phyloP scores from a whole-genome alignment of 2,797 vertebrate species.

The Toxotes lorentzi region DNA sequence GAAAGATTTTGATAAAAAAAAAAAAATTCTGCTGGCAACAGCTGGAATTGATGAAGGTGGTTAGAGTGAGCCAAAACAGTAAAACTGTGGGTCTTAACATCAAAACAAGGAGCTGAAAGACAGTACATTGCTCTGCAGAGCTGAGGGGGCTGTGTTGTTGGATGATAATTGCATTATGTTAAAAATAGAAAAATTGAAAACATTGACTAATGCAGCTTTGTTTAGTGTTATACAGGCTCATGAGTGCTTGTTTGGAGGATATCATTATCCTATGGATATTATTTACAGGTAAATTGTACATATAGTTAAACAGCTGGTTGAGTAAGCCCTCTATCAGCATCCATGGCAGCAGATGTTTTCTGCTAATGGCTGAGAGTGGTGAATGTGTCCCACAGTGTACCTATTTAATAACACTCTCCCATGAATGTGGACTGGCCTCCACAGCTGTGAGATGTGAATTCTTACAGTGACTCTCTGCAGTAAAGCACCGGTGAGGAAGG shows the following conservation, averaged over 20 bases:
- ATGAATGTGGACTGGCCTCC: constrained; percentile 28
- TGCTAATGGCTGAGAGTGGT: not conserved
- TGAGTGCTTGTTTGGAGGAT: not conserved
- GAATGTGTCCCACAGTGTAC: not conserved
- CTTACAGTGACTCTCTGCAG: constrained; percentile 5
- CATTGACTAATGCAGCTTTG: constrained; percentile 2
- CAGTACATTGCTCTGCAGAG: not conserved
- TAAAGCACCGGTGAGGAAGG: not conserved
- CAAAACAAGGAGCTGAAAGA: not conserved
- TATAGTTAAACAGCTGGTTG: not conserved
- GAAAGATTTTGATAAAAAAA: not conserved
- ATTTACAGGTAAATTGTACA: constrained; percentile 11
- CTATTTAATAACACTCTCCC: constrained; percentile 13
- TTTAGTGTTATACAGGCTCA: not conserved
- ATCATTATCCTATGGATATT: not conserved
- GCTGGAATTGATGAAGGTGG: not conserved
- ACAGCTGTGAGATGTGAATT: constrained; percentile 7
- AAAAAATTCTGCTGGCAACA: not conserved
- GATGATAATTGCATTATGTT: not conserved
- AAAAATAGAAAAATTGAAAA: not conserved
- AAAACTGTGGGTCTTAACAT: not conserved
- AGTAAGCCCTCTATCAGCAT: not conserved
- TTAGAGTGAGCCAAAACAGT: not conserved
- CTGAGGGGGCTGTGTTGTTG: not conserved
- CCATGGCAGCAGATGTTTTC: constrained; percentile 4